Evolutionary conservation across 23 tunicate species (phyloP).

Genomic region (Ascidia mentula): DNA sequence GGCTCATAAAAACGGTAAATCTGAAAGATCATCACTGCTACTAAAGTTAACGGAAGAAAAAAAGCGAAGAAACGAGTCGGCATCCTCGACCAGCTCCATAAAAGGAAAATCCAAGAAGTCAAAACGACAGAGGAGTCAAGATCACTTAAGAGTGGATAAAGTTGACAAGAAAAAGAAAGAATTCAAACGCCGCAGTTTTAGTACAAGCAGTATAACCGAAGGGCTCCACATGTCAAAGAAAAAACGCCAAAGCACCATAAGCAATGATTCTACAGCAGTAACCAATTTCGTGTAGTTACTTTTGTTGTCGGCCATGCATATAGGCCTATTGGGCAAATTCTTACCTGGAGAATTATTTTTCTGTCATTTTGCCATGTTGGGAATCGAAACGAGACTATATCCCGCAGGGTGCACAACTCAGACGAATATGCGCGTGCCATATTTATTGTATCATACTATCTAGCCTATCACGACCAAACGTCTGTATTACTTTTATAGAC

Average conservation of each 20-base stretch:
- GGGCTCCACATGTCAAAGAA: constrained; percentile 2
- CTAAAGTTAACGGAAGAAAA: not conserved
- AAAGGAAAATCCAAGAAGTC: not conserved
- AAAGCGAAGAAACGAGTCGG: constrained; percentile 16
- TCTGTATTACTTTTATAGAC: too few species aligned
- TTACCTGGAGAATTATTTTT: too few species aligned
- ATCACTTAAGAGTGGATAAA: not conserved
- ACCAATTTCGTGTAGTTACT: too few species aligned
- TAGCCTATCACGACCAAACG: too few species aligned
- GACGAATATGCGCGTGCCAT: too few species aligned
- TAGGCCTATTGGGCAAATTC: too few species aligned
- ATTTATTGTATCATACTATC: too few species aligned
- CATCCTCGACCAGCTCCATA: constrained; percentile 14
- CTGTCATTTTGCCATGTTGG: too few species aligned
- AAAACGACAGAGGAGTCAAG: constrained; percentile 14
- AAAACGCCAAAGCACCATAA: not conserved
- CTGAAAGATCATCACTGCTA: not conserved
- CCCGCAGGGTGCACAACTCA: too few species aligned
- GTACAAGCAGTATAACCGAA: constrained; percentile 22
- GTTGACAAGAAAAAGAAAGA: not conserved
- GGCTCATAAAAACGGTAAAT: not conserved
- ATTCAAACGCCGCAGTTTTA: constrained; percentile 40
- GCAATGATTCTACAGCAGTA: constrained; percentile 10
- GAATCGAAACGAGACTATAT: too few species aligned
- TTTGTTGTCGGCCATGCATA: too few species aligned